Percentiles rank a stretch among this genome's conserved stretches.
Evolutionary conservation across 2,113 vertebrate genomes (phyloP).

Genomic region (Eleginops maclovinus): DNA sequence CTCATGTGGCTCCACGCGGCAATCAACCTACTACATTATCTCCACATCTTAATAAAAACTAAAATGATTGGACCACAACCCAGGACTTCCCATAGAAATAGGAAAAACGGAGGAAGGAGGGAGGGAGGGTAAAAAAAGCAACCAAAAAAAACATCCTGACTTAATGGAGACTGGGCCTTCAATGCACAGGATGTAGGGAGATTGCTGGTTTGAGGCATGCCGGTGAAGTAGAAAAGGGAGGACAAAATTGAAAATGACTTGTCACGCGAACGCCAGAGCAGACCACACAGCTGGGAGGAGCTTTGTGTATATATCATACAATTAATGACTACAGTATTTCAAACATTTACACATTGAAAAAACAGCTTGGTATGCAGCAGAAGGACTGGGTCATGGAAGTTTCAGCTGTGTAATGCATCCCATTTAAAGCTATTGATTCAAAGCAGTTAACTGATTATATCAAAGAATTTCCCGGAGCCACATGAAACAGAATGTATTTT

Average conservation of each 20-base stretch:
- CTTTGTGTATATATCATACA: slow-evolving; percentile 17
- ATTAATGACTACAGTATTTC: slow-evolving; percentile 33
- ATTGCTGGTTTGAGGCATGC: slow-evolving; percentile 46
- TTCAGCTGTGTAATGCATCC: slow-evolving; percentile 4
- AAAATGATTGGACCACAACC: slow-evolving; percentile 77
- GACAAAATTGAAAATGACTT: slow-evolving; percentile 47
- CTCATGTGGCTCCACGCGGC: slow-evolving; percentile 65
- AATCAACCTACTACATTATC: slow-evolving; percentile 78
- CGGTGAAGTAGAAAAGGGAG: slow-evolving; percentile 28
- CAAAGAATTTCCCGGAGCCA: slow-evolving; percentile 7
- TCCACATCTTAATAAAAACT: slow-evolving; percentile 80
- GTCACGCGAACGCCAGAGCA: slow-evolving; percentile 68
- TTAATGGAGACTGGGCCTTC: slow-evolving; percentile 37
- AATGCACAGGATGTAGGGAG: slow-evolving; percentile 69
- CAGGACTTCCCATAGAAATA: slow-evolving; percentile 70
- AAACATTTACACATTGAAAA: slow-evolving; percentile 31
- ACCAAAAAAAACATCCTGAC: slow-evolving; percentile 76
- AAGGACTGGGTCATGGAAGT: not conserved
- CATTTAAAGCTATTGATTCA: slow-evolving; percentile 17
- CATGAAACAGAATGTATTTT: slow-evolving; percentile 10
- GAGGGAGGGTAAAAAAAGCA: too few relatives aligned
- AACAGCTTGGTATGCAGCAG: not conserved
- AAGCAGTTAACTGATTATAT: slow-evolving; percentile 13
- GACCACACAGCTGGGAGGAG: slow-evolving; percentile 43
- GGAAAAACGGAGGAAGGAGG: slow-evolving; percentile 29